Percentiles rank a stretch among this genome's conserved stretches.
These are phyloP conservation scores for Glossophaga mutica DNA, from an alignment of 2,797 vertebrate species.

Conservation along the genomic window DNA sequence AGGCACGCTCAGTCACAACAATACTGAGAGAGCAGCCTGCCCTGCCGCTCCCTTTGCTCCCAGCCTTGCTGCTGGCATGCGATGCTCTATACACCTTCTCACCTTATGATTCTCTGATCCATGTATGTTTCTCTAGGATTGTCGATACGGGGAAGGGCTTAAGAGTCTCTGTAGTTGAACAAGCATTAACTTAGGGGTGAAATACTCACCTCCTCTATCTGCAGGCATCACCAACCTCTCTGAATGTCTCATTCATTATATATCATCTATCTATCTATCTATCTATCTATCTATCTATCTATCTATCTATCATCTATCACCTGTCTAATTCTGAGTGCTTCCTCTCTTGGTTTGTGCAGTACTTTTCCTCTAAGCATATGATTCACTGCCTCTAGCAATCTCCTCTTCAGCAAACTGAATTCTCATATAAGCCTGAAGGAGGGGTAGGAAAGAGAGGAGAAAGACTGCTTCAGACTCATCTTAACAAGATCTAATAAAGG, in stretches of 20 bases:
- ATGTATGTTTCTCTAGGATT: not conserved
- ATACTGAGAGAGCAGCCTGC: not conserved
- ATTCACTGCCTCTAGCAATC: not conserved
- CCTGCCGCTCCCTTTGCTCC: not conserved
- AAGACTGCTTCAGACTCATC: not conserved
- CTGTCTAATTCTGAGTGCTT: too few relatives aligned
- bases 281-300: not conserved
- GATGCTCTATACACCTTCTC: not conserved
- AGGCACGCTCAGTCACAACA: not conserved
- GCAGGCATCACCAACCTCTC: not conserved
- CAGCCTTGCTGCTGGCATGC: not conserved
- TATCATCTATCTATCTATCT: accelerated
- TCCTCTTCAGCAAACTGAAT: not conserved
- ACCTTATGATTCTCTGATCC: not conserved
- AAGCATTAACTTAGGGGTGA: not conserved
- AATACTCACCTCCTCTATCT: not conserved
- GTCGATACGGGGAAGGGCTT: not conserved
- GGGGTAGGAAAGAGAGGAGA: not conserved
- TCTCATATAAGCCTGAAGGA: not conserved
- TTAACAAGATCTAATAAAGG: not conserved
- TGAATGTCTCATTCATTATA: not conserved
- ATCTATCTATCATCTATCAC: too few relatives aligned
- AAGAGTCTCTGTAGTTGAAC: not conserved
- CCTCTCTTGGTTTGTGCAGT: not conserved
- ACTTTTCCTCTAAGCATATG: not conserved